Conservation (phyloP, 64 coral and sea anemone genomes). For the Montipora capricornis region DNA sequence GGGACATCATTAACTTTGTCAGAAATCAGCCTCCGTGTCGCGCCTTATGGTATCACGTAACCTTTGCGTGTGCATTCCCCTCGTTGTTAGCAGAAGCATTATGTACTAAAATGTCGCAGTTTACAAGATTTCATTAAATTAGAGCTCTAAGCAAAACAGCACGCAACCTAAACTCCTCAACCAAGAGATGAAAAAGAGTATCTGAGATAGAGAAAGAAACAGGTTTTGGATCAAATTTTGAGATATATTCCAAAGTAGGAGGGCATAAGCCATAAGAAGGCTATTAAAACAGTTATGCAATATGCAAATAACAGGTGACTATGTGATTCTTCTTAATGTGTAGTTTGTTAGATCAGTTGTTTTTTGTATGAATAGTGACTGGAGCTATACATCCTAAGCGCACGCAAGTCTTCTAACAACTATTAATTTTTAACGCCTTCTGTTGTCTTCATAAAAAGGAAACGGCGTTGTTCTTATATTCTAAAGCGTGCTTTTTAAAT, state of each 20-base stretch:
- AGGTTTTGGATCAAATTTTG: background rate
- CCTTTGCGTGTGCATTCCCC: slow-evolving; percentile 6
- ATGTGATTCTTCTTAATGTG: background rate
- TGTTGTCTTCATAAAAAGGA: too few relatives aligned
- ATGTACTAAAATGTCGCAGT: background rate
- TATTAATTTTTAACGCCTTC: too few relatives aligned
- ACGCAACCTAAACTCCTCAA: background rate
- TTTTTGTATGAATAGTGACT: background rate
- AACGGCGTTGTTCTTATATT: too few relatives aligned
- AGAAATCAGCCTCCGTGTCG: background rate
- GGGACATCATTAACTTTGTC: background rate
- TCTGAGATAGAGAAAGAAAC: background rate
- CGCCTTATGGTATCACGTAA: background rate
- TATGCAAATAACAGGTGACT: background rate
- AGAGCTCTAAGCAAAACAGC: background rate
- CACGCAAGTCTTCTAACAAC: background rate
- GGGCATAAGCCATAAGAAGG: background rate
- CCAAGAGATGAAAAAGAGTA: background rate
- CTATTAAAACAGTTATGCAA: slow-evolving; percentile 20
- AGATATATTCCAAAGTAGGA: background rate
- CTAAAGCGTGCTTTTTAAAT: too few relatives aligned
- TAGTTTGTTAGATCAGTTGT: background rate
- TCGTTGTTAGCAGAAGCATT: background rate
- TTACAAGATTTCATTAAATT: background rate
- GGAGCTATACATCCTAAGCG: background rate